These are phyloP conservation scores for Caracal caracal DNA, from an alignment of 2,113 vertebrate genomes.

Conservation along the genomic window DNA sequence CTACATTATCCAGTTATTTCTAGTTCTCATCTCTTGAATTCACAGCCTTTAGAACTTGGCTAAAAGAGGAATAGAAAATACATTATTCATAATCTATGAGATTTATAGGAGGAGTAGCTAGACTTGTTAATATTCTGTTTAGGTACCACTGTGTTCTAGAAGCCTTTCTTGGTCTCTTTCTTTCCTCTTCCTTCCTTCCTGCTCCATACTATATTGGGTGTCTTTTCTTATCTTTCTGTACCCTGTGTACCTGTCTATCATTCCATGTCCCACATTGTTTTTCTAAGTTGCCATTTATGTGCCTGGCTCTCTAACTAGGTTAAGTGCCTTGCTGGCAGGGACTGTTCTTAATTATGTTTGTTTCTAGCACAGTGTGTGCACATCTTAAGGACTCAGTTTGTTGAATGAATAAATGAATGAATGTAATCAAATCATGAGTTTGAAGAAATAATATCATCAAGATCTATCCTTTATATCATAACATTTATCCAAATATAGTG, in stretches of 20 bases:
- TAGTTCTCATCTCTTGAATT: not conserved
- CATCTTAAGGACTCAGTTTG: not conserved
- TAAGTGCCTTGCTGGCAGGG: not conserved
- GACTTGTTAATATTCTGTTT: not conserved
- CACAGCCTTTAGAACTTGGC: not conserved
- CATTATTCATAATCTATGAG: not conserved
- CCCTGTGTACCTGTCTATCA: not conserved
- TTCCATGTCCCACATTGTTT: not conserved
- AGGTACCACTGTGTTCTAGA: not conserved
- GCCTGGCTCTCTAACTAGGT: not conserved
- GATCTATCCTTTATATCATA: not conserved
- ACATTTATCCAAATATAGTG: not conserved
- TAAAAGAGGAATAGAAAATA: not conserved
- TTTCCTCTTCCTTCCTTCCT: not conserved
- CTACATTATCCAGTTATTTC: not conserved
- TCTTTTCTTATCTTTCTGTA: not conserved
- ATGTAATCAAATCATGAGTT: not conserved
- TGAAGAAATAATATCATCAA: constrained; percentile 4
- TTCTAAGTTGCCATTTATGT: not conserved
- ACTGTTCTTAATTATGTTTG: not conserved
- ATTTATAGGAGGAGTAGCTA: not conserved
- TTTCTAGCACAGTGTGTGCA: not conserved
- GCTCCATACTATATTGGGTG: not conserved
- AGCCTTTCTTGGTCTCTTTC: not conserved
- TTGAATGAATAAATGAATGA: not conserved